A percentile compares a stretch with the other conserved stretches of the same genome.
These are phyloP conservation scores for Lasaia peninsularis DNA, from an alignment of 1,140 invertebrate species.

Conservation along the genomic window DNA sequence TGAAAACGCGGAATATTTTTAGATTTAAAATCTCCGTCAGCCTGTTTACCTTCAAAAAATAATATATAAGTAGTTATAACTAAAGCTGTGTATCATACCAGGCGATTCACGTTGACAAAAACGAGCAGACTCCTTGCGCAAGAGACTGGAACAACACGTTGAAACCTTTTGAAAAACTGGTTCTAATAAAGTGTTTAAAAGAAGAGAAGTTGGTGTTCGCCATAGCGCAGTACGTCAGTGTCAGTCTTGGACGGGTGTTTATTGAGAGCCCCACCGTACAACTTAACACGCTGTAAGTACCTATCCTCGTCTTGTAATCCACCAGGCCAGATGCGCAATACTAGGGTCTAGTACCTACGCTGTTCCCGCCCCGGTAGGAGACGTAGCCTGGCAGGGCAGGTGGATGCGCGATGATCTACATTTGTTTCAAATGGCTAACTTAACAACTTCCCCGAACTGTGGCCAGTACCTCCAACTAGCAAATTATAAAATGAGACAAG, in stretches of 20 bases:
- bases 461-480: no score
- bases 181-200: conserved; percentile 87
- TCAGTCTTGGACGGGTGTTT: conserved; percentile 86
- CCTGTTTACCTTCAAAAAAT: background rate
- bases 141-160: conserved; percentile 81
- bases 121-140: conserved; percentile 43
- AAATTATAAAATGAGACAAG: no score
- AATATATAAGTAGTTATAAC: background rate
- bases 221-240: conserved; percentile 87
- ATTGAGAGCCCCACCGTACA: conserved; percentile 86
- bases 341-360: no score
- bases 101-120: conserved; percentile 77
- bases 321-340: no score
- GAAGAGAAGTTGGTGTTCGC: conserved; percentile 91
- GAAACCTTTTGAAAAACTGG: conserved; percentile 87
- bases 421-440: no score
- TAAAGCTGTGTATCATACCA: conserved; percentile 26
- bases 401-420: no score
- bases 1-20: no score
- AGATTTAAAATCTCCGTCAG: no score
- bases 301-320: background rate
- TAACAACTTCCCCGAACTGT: no score
- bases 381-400: no score
- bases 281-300: conserved; percentile 84
- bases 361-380: no score